Evolutionary conservation across 2,113 vertebrate genomes (phyloP).

Genomic region (Alces alces): DNA sequence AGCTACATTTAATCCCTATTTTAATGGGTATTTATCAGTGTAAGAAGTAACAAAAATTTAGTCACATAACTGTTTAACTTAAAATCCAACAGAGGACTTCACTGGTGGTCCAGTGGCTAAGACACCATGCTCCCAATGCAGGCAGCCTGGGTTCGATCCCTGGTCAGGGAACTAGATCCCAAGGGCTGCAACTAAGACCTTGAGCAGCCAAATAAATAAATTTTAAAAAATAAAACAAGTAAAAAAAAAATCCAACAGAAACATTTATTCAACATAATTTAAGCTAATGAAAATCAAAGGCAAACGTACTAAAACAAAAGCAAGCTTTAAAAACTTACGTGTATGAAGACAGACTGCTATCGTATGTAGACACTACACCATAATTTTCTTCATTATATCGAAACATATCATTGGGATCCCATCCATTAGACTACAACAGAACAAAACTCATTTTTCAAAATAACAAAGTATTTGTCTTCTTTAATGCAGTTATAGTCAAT

Average conservation of each 20-base stretch:
- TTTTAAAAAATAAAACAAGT: not conserved
- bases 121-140: not conserved
- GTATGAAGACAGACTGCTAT: constrained; percentile 98
- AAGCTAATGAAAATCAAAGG: constrained; percentile 4
- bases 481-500: not conserved
- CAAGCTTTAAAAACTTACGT: constrained; percentile 88
- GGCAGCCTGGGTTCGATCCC: not conserved
- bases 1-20: not conserved
- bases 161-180: not conserved
- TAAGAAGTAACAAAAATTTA: not conserved
- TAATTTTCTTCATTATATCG: constrained; percentile 99
- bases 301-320: constrained; percentile 31
- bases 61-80: not conserved
- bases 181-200: not conserved
- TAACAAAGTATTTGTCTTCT: constrained; percentile 53
- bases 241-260: not conserved
- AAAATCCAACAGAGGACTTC: not conserved
- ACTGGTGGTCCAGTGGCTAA: not conserved
- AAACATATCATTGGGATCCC: constrained; percentile 99
- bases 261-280: constrained; percentile 9
- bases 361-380: constrained; percentile 96
- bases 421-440: constrained; percentile 94
- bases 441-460: constrained; percentile 75
- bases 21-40: constrained; percentile 11
- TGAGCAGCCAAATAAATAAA: not conserved